Evolutionary conservation across 2,797 vertebrate species (phyloP), one percentile per base, ranked within the genome.

Genomic region (Poecilia wingei): DNA sequence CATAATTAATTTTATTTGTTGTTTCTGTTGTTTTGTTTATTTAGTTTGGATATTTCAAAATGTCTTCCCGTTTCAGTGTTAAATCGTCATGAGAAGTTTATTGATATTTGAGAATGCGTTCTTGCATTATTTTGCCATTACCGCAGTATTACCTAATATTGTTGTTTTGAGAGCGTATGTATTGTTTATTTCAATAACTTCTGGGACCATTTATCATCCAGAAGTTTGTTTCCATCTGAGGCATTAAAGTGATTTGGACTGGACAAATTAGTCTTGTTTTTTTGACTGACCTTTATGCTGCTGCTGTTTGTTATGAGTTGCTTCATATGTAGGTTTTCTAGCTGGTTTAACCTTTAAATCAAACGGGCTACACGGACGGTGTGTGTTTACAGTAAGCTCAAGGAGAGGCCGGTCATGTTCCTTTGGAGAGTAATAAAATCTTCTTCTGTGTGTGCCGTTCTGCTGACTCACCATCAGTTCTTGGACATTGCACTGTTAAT

Each of bases 401-500:
- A 76, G 80, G 79, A 85, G 81, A 77, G 47, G 78, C 33, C 1
- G 55, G 53, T 69, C 43, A 1, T 43, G 64, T 76, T 75, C 83
- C 72, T 78, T 49, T 31, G 0, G 81, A 20, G 64, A 25, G 76
- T 79, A 78, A 82, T 71, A 55, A 79, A 28, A 86, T 78, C 78
- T 66, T 79, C 77, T 86, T 45, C 57, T 64, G 55, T 55, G 53
- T 59, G 45, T 39, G 47, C 83, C 76, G 43, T 86, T 92, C 79
- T 92, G 94, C 92, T 93, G 93, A 94, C 87, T 94, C 93, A 94
- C 88, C 87, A 53, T 61, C 87, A 64, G 7, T 87, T 88, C 82
- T 81, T 74, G 83, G 88, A 89, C 88, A 78, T 45, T 77, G 22
- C 76, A 1, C 79, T 77, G 76, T 61, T 85, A 92, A 91, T 73